Evolutionary conservation across 2,113 vertebrate genomes (phyloP).

Genomic region (Gallinago undulata): DNA sequence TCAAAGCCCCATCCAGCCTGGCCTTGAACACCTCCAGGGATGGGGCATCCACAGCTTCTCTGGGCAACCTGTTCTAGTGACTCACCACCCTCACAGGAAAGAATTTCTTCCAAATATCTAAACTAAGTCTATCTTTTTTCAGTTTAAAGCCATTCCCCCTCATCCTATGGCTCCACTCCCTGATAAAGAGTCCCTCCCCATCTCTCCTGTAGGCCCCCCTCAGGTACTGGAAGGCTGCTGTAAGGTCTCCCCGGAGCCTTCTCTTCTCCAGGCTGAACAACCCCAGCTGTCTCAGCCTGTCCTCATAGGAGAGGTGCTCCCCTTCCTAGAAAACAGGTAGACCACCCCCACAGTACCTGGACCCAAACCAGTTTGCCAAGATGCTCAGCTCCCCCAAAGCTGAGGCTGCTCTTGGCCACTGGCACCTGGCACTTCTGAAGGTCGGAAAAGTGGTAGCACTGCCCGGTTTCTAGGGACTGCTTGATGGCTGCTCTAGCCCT

Average conservation of each 20-base stretch:
- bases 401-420: fast-evolving
- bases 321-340: not conserved
- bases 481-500: not conserved
- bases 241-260: not conserved
- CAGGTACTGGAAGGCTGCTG: not conserved
- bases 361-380: not conserved
- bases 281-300: not conserved
- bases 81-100: not conserved
- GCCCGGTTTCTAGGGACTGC: fast-evolving
- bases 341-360: not conserved
- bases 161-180: not conserved
- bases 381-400: not conserved
- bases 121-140: not conserved
- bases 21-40: not conserved
- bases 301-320: not conserved
- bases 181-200: not conserved
- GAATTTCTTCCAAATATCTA: not conserved
- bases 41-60: not conserved
- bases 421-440: not conserved
- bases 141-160: not conserved
- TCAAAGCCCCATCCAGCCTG: not conserved
- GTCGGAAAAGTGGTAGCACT: not conserved
- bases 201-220: not conserved
- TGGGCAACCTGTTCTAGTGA: not conserved
- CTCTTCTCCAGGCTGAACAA: not conserved